phyloP scores from a whole-genome alignment of 1,140 invertebrate species.

The Diploscapter pachys region DNA sequence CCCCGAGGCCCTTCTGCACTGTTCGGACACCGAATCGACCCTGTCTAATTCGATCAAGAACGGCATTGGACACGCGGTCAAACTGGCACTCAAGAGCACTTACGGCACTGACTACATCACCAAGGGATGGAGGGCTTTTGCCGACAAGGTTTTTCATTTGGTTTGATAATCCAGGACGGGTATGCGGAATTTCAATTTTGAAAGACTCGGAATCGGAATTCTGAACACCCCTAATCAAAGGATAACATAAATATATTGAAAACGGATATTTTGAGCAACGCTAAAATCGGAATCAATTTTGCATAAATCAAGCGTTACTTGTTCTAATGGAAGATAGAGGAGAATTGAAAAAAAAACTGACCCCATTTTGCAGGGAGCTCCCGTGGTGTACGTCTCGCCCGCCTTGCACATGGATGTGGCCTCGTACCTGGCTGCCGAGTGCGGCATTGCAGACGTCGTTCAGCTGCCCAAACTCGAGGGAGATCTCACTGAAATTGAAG shows the following conservation, averaged over 20 bases:
- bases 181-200: no score
- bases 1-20: slow-evolving; percentile 31
- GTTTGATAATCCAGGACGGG: no score
- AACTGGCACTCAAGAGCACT: slow-evolving; percentile 30
- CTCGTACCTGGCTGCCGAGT: slow-evolving; percentile 35
- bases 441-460: slow-evolving; percentile 40
- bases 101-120: slow-evolving; percentile 35
- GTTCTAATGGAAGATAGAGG: background rate
- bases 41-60: slow-evolving; percentile 30
- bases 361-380: slow-evolving; percentile 31
- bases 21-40: slow-evolving; percentile 30
- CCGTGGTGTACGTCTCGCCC: slow-evolving; percentile 39
- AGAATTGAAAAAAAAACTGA: background rate
- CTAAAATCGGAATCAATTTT: no score
- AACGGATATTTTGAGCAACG: background rate
- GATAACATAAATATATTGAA: no score
- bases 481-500: slow-evolving; percentile 36
- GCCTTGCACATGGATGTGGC: slow-evolving; percentile 39
- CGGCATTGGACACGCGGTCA: slow-evolving; percentile 40
- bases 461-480: slow-evolving; percentile 34
- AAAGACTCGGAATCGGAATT: no score
- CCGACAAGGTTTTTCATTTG: slow-evolving; percentile 25
- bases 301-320: no score
- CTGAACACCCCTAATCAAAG: no score
- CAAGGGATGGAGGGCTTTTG: slow-evolving; percentile 40